These are phyloP conservation scores for Streptopelia turtur DNA, from an alignment of 2,797 vertebrate species.

Conservation along the genomic window DNA sequence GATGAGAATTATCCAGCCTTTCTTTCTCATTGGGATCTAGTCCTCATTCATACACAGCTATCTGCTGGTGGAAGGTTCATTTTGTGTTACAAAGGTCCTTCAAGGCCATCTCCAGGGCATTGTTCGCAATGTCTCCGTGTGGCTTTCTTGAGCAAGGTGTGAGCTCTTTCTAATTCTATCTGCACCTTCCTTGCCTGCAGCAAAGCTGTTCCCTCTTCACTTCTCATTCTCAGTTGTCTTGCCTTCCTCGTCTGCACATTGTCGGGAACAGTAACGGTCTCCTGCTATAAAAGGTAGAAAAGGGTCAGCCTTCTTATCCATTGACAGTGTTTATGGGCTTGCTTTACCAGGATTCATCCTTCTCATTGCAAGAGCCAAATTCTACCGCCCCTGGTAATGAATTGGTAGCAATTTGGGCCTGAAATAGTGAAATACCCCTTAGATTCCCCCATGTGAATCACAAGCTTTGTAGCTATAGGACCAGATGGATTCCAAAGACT, in stretches of 20 bases:
- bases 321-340: background rate
- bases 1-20: background rate
- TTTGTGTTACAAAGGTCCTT: background rate
- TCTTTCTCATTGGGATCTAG: background rate
- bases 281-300: slow-evolving; percentile 9
- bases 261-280: slow-evolving; percentile 37
- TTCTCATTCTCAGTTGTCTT: background rate
- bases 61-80: background rate
- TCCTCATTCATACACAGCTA: background rate
- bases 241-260: background rate
- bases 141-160: background rate
- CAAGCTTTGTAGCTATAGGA: background rate
- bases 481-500: background rate
- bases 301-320: background rate
- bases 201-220: slow-evolving; percentile 5
- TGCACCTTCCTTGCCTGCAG: slow-evolving; percentile 44
- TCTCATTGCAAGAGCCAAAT: background rate
- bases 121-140: background rate
- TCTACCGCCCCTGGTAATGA: background rate
- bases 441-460: background rate
- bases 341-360: background rate
- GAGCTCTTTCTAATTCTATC: slow-evolving; percentile 20
- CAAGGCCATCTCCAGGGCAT: background rate
- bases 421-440: background rate
- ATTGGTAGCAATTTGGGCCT: background rate